Base-by-base conservation (phyloP, 2,113 vertebrate species). In the Egretta garzetta region DNA sequence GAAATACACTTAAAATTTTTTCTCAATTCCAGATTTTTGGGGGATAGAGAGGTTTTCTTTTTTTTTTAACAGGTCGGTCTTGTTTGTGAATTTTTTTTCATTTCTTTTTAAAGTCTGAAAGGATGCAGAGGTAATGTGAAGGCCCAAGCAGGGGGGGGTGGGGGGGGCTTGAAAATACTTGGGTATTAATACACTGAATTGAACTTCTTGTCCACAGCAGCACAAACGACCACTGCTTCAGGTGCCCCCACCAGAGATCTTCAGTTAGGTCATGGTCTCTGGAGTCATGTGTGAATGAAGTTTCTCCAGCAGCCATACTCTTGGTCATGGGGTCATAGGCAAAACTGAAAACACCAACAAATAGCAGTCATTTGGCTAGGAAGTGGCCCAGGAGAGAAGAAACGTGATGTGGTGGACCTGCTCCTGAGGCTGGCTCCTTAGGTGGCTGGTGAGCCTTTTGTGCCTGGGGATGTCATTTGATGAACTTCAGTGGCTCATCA, bases 291-390 rank as follows among this genome's bases (percentile, higher is more conserved):
- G 32, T 75, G 56, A 66, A 71, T 79, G 27, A 53, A 67, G 43
- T 33, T 83, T 30, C 27, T 86, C 39, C 7, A 39, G 8, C 39
- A 56, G 58, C n/a, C 4, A 1, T 60, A 5, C 35, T 58, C 17
- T 41, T 32, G 56, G 12, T 60, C 15, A 14, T 39, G 37, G 30
- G 14, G 7, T 71, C 1, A 0, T 45, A 15, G 0, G 0, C 22
- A 41, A 47, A 62, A 30, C 56, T 75, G 45, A 41, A 58, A 84
- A 12, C 53, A 8, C 28, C 16, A 56, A 50, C 5, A 47, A 19
- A 8, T 17, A 30, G 13, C 52, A 47, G 35, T 41, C 21, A 1
- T 58, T 52, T 62, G 52, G 22, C 8, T 62, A 21, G 50, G 60
- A 45, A 86, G 39, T 39, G 66, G 22, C 62, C 33, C n/a, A 28